phyloP scores from a whole-genome alignment of 2,113 vertebrate genomes.

The Phoenicopterus ruber region DNA sequence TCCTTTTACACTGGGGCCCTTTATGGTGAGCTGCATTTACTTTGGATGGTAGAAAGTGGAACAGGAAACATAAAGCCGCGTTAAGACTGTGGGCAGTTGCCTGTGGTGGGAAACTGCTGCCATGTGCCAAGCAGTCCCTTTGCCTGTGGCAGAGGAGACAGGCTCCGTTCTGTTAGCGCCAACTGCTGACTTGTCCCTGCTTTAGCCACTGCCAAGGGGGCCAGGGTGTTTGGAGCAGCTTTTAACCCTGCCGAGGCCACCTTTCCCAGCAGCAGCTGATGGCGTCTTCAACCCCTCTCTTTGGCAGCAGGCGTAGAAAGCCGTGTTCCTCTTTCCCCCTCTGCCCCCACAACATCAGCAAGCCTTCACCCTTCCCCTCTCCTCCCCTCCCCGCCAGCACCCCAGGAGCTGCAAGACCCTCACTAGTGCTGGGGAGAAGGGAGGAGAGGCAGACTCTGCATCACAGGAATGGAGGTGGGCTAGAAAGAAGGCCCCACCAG shows the following conservation, averaged over 20 bases:
- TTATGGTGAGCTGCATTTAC: not conserved
- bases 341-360: not conserved
- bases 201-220: not conserved
- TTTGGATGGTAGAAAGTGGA: not conserved
- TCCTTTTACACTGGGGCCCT: not conserved
- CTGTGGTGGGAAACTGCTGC: not conserved
- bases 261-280: not conserved
- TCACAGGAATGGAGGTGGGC: not conserved
- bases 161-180: not conserved
- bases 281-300: not conserved
- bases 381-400: not conserved
- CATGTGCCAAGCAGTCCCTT: not conserved
- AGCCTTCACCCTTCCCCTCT: not conserved
- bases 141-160: not conserved
- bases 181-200: not conserved
- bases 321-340: not conserved
- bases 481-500: not conserved
- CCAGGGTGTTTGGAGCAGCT: not conserved
- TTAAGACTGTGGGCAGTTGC: not conserved
- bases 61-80: not conserved
- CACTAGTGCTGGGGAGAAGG: not conserved
- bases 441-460: not conserved
- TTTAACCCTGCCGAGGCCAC: not conserved
- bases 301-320: not conserved
- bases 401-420: not conserved